Evolutionary conservation across 2,888 invertebrate species (phyloP), one percentile per base, ranked within the genome.

Genomic region (Cepaea hortensis): DNA sequence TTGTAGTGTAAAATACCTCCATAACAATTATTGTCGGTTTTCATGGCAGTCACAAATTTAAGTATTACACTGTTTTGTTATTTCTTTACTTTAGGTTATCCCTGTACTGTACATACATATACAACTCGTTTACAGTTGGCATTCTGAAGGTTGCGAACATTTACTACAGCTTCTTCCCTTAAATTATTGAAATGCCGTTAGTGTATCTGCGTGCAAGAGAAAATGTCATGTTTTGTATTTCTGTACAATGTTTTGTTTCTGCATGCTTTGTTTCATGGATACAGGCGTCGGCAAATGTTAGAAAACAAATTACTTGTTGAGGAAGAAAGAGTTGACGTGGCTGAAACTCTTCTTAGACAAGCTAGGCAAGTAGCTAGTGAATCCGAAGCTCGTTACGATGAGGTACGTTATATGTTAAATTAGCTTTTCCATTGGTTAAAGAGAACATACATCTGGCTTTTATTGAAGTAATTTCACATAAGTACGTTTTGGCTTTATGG

Each of bases 361-460:
- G 92, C 93, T 81, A 92, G 92, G 88, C 90, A 91, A 83, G 89
- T 92, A 62, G 93, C 94, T 65, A 92, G 91, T 89, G 94, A 94
- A 84, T 98, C 99, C 92, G 99, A 99, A 96, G 98, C 98, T 96
- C 99, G 99, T 97, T 99, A 99, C 95, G 99, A 99, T 96, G 99
- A 99, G 99, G 99, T 99, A 96, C 88, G 91, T 89, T 62, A 35
- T 62, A 62, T 35, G 6, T 15, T 15, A 35, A 35, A 5, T 35
- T 35, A 46, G 7, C 62, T 5, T 77, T 79, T 79, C 55, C 55
- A 9, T 55, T 11, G 11, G 55, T 55, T 9, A 55, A 15, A 55
- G 15, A 79, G 18, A 1, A 62, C 79, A 62, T 79, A 79, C 35
- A 35, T 62, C 61, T 62, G 79, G 55, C 46, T 62, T 35, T 15